Conservation (phyloP, 2,797 vertebrate genomes). For the Diplodus sargus region DNA sequence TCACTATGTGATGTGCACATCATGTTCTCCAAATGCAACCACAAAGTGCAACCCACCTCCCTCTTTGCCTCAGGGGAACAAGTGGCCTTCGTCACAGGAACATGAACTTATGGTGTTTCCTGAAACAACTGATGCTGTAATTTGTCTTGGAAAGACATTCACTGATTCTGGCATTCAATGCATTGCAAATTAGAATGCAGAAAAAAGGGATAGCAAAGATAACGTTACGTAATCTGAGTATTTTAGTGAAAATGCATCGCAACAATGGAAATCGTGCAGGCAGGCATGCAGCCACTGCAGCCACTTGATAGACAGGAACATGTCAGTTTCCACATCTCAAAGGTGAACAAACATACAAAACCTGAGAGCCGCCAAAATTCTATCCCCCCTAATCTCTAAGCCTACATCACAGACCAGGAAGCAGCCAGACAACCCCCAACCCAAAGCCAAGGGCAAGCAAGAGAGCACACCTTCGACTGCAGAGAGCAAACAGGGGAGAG, state of each 20-base stretch:
- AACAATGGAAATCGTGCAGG: not conserved
- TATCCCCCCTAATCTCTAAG: constrained; percentile 79
- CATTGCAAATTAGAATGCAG: not conserved
- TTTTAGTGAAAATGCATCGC: not conserved
- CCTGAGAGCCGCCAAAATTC: constrained; percentile 65
- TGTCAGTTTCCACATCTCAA: constrained; percentile 67
- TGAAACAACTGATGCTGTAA: not conserved
- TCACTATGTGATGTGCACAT: no score
- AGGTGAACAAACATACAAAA: constrained; percentile 77
- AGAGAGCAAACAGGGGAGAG: constrained; percentile 78
- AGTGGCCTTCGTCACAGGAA: not conserved
- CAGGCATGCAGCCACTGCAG: constrained; percentile 14
- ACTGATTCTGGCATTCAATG: not conserved
- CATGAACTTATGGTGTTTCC: not conserved
- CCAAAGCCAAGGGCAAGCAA: constrained; percentile 78
- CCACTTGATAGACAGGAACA: constrained; percentile 45
- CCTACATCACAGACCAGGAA: constrained; percentile 73
- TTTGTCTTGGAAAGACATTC: not conserved
- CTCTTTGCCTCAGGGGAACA: not conserved
- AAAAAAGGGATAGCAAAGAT: not conserved
- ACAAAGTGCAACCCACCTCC: not conserved
- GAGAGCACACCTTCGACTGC: constrained; percentile 75
- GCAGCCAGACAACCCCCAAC: constrained; percentile 67
- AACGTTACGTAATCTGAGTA: not conserved
- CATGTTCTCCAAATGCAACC: no score